Base-by-base conservation (phyloP, 2,888 invertebrate species). In the Dermolepida albohirtum region DNA sequence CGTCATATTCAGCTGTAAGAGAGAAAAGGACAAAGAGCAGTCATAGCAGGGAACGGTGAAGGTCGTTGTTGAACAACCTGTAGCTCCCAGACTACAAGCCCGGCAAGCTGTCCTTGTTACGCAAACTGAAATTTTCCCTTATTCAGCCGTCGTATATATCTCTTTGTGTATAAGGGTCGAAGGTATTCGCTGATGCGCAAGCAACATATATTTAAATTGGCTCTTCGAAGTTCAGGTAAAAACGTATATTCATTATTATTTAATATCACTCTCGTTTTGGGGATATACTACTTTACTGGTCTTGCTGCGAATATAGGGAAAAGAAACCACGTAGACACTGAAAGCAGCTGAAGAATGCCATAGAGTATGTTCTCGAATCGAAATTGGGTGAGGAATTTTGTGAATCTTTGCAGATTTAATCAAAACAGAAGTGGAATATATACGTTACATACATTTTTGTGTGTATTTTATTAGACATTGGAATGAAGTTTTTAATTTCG, bases 31-130 rank as follows among this genome's bases (percentile, higher is more conserved):
- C 17, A 54, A 40, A 54, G 11, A 12, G 40, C 54, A 40, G 40
- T 40, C 40, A 40, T 44, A 57, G 57, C 16, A 27, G 14, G 40
- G 59, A 44, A 14, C 44, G 59, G 59, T 59, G 59, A 59, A 59
- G 59, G 59, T 59, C 59, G 59, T 59, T 29, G 27, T 27, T 27
- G 59, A 59, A 59, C 59, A 59, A 55, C 59, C 59, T 59, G 59
- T 59, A 59, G 59, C 59, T 59, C 59, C 57, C 59, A 40, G 54
- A 54, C 34, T 52, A 29, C 40, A 54, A 54, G 40, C 54, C 17
- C 17, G 8, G 54, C 54, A 54, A 8, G 40, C 40, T 29, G 17
- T 59, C 59, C 59, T 59, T 59, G 59, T 44, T 29, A n/a, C 16
- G 27, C 40, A 12, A 40, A 17, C 17, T 40, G 54, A 39, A n/a